These are phyloP conservation scores for Drosophila nasuta DNA, from an alignment of 1,140 invertebrate species.

Conservation along the genomic window DNA sequence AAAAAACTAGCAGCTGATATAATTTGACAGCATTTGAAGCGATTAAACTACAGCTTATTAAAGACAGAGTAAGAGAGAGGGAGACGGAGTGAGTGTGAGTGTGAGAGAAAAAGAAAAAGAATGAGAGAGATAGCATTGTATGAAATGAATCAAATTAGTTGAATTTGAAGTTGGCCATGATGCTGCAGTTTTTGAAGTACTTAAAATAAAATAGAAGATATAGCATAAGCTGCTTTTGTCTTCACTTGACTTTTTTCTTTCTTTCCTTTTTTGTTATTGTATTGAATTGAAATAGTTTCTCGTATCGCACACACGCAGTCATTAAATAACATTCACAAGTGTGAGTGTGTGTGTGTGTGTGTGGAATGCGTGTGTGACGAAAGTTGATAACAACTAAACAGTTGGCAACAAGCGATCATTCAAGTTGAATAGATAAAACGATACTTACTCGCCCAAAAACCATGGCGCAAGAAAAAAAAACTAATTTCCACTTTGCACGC, in stretches of 20 bases:
- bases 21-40: constrained; percentile 42
- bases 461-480: neutral
- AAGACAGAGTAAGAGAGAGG: neutral
- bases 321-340: constrained; percentile 22
- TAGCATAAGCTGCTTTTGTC: constrained; percentile 14
- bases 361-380: constrained; percentile 38
- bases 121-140: too few species aligned
- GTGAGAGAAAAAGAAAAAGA: neutral
- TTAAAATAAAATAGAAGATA: neutral
- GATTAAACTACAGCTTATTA: constrained; percentile 32
- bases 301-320: constrained; percentile 26
- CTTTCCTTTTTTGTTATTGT: neutral
- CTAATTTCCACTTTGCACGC: constrained; percentile 8
- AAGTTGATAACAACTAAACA: constrained; percentile 41
- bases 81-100: too few species aligned
- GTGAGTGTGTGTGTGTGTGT: constrained; percentile 20
- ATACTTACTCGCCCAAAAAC: neutral
- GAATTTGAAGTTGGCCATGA: constrained; percentile 23
- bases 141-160: constrained; percentile 25
- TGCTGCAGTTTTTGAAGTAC: constrained; percentile 20
- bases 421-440: constrained; percentile 23
- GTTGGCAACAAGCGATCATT: constrained; percentile 36
- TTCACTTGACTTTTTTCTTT: neutral
- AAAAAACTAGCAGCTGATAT: constrained; percentile 31
- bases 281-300: constrained; percentile 16